A percentile compares a stretch with the other conserved stretches of the same genome.
phyloP scores from a whole-genome alignment of 1,140 invertebrate species.

The Pachypeltis micranthus region DNA sequence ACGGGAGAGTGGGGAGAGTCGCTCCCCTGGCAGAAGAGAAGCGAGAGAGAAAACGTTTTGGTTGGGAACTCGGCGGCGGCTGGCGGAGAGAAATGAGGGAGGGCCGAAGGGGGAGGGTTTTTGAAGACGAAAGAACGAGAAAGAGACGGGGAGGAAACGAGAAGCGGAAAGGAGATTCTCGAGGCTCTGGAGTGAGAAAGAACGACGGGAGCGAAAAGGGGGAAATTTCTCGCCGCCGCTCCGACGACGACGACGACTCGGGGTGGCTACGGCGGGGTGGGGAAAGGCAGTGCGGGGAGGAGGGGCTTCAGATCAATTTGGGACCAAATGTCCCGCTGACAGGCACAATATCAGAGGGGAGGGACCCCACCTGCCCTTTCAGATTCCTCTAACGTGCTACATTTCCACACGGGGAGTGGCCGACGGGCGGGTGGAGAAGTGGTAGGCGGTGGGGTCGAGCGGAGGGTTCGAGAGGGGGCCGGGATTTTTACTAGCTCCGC shows the following conservation, averaged over 20 bases:
- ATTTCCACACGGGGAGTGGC: conserved; percentile 15
- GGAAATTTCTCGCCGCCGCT: no score
- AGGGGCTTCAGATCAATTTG: conserved; percentile 14
- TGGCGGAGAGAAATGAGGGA: no score
- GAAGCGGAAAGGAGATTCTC: no score
- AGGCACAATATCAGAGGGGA: conserved; percentile 13
- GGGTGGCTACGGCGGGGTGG: background rate
- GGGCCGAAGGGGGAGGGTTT: no score
- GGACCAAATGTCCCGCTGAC: conserved; percentile 15
- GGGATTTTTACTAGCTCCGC: conserved; percentile 11
- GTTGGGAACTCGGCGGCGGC: no score
- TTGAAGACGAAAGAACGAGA: background rate
- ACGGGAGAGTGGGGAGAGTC: background rate
- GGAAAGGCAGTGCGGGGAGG: background rate
- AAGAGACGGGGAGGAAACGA: no score
- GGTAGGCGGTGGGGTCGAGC: background rate
- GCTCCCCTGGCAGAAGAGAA: no score
- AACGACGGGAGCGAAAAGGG: no score
- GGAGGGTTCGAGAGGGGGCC: background rate
- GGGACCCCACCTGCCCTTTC: conserved; percentile 9
- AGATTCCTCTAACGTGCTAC: conserved; percentile 15
- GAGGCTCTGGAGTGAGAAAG: no score
- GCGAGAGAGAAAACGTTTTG: conserved; percentile 1
- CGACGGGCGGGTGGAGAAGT: background rate
- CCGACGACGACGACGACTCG: background rate